Evolutionary conservation across 1,140 invertebrate species (phyloP).

Genomic region (Euura saliciscinereae): DNA sequence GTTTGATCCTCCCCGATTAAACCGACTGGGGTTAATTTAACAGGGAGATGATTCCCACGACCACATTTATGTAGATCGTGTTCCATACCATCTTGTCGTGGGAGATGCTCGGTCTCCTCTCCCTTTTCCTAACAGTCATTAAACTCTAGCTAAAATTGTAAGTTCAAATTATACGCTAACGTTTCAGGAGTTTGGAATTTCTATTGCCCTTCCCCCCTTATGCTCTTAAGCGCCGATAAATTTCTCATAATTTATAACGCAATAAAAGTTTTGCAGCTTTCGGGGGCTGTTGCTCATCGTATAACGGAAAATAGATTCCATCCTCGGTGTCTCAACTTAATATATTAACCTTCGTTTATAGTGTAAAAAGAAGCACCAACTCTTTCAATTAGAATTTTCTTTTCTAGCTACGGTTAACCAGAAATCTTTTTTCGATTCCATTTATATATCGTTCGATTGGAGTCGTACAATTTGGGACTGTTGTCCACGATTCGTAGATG

Average conservation of each 20-base stretch:
- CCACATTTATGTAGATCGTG: neutral
- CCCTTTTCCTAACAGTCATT: too few species aligned
- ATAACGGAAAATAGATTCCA: neutral
- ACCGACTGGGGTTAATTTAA: neutral
- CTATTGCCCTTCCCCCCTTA: neutral
- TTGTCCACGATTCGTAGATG: neutral
- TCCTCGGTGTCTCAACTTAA: neutral
- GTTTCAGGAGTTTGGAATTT: neutral
- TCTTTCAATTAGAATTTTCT: neutral
- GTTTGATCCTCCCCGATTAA: neutral
- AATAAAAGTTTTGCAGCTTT: slow-evolving; percentile 2
- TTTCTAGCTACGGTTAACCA: neutral
- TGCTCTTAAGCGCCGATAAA: neutral
- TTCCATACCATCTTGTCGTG: too few species aligned
- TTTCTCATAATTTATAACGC: slow-evolving; percentile 6
- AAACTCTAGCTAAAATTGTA: too few species aligned
- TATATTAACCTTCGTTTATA: too few species aligned
- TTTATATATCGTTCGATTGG: neutral
- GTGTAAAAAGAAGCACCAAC: too few species aligned
- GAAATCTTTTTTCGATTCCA: too few species aligned
- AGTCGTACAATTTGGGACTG: neutral
- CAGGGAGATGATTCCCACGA: neutral
- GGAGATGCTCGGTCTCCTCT: too few species aligned
- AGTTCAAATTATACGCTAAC: neutral
- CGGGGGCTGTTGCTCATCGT: neutral